phyloP scores from a whole-genome alignment of 2,113 vertebrate species.

The Bostrychus sinensis region DNA sequence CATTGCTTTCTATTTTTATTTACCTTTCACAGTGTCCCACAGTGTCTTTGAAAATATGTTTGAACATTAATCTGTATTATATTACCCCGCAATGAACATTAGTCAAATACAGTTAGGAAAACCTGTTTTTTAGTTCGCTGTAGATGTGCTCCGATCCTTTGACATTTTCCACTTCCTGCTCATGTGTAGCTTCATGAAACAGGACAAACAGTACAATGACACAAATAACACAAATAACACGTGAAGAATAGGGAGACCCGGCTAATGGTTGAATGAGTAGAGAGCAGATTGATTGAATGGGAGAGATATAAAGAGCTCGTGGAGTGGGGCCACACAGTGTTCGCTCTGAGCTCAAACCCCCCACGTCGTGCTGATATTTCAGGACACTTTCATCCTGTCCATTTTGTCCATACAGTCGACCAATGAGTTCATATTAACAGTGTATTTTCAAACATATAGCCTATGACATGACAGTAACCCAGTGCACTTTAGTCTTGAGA shows the following conservation, averaged over 20 bases:
- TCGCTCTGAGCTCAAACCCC: slow-evolving; percentile 39
- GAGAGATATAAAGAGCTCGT: slow-evolving; percentile 49
- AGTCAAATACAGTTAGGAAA: neutral
- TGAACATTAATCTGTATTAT: neutral
- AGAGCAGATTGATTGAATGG: slow-evolving; percentile 53
- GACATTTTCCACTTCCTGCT: slow-evolving; percentile 9
- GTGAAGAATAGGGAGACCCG: slow-evolving; percentile 19
- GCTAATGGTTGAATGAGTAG: slow-evolving; percentile 49
- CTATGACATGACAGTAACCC: neutral
- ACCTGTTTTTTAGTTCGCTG: neutral
- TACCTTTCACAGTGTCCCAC: neutral
- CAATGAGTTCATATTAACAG: slow-evolving; percentile 21
- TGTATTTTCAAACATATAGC: slow-evolving; percentile 19
- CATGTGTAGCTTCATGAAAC: slow-evolving; percentile 33
- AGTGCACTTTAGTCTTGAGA: too few relatives aligned
- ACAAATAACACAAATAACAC: slow-evolving; percentile 57
- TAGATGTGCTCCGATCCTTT: neutral
- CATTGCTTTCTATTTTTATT: neutral
- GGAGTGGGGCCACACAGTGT: slow-evolving; percentile 44
- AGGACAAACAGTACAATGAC: slow-evolving; percentile 52
- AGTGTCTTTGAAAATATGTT: neutral
- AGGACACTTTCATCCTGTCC: slow-evolving; percentile 43
- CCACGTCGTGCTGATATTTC: slow-evolving; percentile 61
- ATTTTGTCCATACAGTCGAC: slow-evolving; percentile 19
- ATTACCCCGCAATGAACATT: neutral